These are phyloP conservation scores for Schlechtendalia chinensis DNA, from an alignment of 1,140 invertebrate genomes.

Conservation along the genomic window DNA sequence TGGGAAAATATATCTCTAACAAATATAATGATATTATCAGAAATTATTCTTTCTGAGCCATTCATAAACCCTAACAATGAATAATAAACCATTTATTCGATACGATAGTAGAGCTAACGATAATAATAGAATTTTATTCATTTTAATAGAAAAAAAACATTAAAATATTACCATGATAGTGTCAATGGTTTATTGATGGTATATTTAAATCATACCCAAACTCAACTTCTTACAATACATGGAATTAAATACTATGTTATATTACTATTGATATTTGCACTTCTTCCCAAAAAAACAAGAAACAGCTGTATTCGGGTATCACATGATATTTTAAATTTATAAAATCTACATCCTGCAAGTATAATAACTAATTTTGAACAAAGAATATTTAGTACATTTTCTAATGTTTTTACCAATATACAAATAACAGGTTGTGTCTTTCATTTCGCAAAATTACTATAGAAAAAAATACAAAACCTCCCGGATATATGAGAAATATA, in stretches of 20 bases:
- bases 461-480: neutral
- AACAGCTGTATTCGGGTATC: neutral
- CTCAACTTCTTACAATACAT: neutral
- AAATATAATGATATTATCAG: neutral
- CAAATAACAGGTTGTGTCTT: neutral
- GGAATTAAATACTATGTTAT: neutral
- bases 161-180: neutral
- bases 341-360: neutral
- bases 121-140: neutral
- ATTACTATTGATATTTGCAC: neutral
- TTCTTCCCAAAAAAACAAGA: neutral
- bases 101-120: neutral
- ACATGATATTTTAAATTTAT: conserved; percentile 1
- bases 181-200: neutral
- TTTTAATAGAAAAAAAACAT: neutral
- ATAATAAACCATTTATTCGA: neutral
- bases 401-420: neutral
- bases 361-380: neutral
- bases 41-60: neutral
- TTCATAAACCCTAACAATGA: neutral
- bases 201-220: conserved; percentile 1
- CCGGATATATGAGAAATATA: neutral
- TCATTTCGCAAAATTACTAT: neutral
- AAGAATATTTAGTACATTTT: neutral
- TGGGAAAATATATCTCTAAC: neutral